Base-by-base conservation (phyloP, 2,113 vertebrate species). In the Heterochromis multidens region DNA sequence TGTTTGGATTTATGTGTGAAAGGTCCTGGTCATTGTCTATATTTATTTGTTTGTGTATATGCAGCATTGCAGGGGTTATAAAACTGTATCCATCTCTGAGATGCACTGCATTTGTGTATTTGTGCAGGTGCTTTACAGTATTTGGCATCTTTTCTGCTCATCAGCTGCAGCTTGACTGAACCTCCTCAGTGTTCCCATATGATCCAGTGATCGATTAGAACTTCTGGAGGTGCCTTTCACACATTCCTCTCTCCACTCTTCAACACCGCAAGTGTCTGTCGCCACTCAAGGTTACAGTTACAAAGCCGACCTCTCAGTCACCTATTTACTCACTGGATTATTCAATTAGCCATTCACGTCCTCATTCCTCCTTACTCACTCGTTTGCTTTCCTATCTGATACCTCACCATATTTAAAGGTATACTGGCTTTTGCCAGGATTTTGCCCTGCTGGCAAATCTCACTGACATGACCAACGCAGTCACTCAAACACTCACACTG, bases 221-320 rank as follows among this genome's bases (percentile, higher is more conserved):
- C 85, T 72, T 89, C 87, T 96, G 91, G 82, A 95, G 97, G 97
- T 91, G 97, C 97, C 63, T 93, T 94, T 95, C 94, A 85, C 79
- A 72, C 74, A 61, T 35, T 77, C 70, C 37, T 58, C 54, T 27
- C 63, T 62, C 67, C 23, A 31, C 83, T 85, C 87, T 43, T 81
- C 79, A 54, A 61, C 79, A 43, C 80, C 27, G 79, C 60, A 65
- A 82, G 88, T 88, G 88, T 91, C 84, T 84, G 72, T 88, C 79
- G 27, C 79, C 81, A 25, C 65, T 84, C 78, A 91, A 92, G 92
- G 92, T 92, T 88, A 91, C 80, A 35, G 79, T 89, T 83, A 87
- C 85, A 89, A 87, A 84, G 82, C 77, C 23, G 60, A 49, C 56
- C 79, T 86, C 81, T 85, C 21, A 35, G 17, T 87, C 81, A 79